Conservation (phyloP, 2,888 invertebrate species). For the Yponomeuta cagnagella region DNA sequence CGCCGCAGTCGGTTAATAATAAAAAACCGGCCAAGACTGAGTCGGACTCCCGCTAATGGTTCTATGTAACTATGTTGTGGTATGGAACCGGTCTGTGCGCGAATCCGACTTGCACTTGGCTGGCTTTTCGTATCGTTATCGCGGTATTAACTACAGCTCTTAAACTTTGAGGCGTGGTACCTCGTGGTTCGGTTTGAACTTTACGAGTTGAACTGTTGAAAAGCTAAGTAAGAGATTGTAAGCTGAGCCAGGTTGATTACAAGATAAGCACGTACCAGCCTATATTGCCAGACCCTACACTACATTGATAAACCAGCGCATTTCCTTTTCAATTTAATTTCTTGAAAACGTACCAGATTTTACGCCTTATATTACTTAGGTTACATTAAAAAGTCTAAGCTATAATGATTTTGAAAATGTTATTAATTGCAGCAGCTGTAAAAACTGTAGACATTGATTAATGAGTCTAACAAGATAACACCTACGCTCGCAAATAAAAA, state of each 20-base stretch:
- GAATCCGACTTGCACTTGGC: too few relatives aligned
- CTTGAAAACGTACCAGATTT: too few relatives aligned
- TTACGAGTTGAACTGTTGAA: constrained; percentile 1
- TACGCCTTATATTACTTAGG: too few relatives aligned
- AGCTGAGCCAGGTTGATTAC: background rate
- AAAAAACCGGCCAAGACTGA: too few relatives aligned
- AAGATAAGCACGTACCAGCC: background rate
- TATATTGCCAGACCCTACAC: too few relatives aligned
- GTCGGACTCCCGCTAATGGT: too few relatives aligned
- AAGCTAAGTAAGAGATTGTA: background rate
- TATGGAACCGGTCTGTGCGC: too few relatives aligned
- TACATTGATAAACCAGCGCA: too few relatives aligned
- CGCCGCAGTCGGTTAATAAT: too few relatives aligned
- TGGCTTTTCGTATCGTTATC: too few relatives aligned
- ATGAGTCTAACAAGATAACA: background rate
- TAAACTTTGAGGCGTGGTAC: constrained; percentile 6
- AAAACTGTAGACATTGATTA: background rate
- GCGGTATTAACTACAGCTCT: background rate
- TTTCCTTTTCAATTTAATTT: too few relatives aligned
- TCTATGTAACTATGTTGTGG: too few relatives aligned
- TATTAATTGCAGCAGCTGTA: background rate
- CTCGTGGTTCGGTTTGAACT: background rate
- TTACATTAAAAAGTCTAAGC: background rate
- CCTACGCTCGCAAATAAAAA: background rate
- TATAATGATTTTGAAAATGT: background rate